phyloP scores from a whole-genome alignment of 2,888 invertebrate species.

The Autographa pulchrina region DNA sequence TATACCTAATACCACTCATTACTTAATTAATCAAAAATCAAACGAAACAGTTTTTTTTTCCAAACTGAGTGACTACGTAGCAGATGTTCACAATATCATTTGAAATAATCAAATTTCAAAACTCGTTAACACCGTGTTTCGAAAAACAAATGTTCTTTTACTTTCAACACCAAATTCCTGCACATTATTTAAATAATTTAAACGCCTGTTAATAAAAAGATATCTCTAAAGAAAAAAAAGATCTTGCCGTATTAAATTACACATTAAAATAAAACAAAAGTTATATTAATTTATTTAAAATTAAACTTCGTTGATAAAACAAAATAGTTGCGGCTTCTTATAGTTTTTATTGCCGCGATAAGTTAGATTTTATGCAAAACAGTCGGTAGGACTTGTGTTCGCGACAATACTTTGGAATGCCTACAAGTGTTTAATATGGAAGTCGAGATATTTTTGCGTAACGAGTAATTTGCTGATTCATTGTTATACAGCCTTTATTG shows the following conservation, averaged over 20 bases:
- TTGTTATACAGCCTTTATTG: background rate
- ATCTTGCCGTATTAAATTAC: conserved; percentile 38
- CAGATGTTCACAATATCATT: conserved; percentile 1
- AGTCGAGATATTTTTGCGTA: conserved; percentile 20
- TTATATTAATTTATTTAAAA: conserved; percentile 38
- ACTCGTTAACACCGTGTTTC: background rate
- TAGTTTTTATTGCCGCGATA: conserved; percentile 51
- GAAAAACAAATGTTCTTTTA: conserved; percentile 1
- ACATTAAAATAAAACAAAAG: conserved; percentile 47
- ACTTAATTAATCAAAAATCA: too few species aligned
- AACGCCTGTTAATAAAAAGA: conserved; percentile 22
- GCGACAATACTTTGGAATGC: conserved; percentile 55
- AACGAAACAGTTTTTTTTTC: too few species aligned
- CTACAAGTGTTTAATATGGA: conserved; percentile 45
- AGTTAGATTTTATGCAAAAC: conserved; percentile 54
- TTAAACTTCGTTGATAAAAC: conserved; percentile 49
- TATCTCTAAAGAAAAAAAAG: conserved; percentile 7
- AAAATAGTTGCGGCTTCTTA: conserved; percentile 51
- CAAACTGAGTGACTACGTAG: background rate
- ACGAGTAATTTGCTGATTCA: conserved; percentile 8
- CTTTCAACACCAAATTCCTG: background rate
- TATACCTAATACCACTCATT: too few species aligned
- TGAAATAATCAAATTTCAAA: conserved; percentile 1
- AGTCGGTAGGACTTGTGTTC: conserved; percentile 18
- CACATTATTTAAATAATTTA: conserved; percentile 23